Evolutionary conservation across 1,140 invertebrate genomes (phyloP).

Genomic region (Hycleus phaleratus): DNA sequence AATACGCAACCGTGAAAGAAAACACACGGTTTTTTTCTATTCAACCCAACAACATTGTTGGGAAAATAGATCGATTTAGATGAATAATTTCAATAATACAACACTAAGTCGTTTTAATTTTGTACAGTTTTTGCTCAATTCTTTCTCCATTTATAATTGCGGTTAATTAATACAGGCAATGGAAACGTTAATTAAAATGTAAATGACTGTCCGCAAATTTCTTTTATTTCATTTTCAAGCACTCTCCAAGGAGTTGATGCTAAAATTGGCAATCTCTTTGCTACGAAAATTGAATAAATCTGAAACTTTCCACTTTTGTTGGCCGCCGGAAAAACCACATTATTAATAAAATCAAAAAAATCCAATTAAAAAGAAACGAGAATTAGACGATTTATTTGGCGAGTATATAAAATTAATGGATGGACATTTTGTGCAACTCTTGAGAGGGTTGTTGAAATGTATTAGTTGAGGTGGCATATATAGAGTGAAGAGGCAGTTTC

Average conservation of each 20-base stretch:
- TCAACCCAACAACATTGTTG: constrained; percentile 3
- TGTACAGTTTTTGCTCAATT: constrained; percentile 2
- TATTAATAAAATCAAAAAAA: too few relatives aligned
- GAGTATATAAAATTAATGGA: too few relatives aligned
- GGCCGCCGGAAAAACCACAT: too few relatives aligned
- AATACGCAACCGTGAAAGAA: constrained; percentile 10
- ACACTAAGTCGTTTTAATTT: background rate
- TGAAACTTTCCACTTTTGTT: too few relatives aligned
- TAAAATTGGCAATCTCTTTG: constrained; percentile 17
- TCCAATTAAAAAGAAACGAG: too few relatives aligned
- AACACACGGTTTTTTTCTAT: background rate
- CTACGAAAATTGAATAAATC: too few relatives aligned
- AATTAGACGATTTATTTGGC: too few relatives aligned
- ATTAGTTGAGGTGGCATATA: too few relatives aligned
- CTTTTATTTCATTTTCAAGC: constrained; percentile 15
- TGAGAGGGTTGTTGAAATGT: too few relatives aligned
- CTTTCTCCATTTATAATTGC: constrained; percentile 20
- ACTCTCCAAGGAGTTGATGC: constrained; percentile 16
- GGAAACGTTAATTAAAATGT: constrained; percentile 33
- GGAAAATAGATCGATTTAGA: constrained; percentile 14
- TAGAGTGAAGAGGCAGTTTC: background rate
- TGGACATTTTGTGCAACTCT: too few relatives aligned
- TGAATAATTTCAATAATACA: constrained; percentile 7
- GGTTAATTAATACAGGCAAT: constrained; percentile 30
- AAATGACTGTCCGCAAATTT: constrained; percentile 18